Percentiles rank a stretch among this genome's conserved stretches.
Evolutionary conservation across 2,113 vertebrate genomes (phyloP).

Genomic region (Rhinopomastus cyanomelas): DNA sequence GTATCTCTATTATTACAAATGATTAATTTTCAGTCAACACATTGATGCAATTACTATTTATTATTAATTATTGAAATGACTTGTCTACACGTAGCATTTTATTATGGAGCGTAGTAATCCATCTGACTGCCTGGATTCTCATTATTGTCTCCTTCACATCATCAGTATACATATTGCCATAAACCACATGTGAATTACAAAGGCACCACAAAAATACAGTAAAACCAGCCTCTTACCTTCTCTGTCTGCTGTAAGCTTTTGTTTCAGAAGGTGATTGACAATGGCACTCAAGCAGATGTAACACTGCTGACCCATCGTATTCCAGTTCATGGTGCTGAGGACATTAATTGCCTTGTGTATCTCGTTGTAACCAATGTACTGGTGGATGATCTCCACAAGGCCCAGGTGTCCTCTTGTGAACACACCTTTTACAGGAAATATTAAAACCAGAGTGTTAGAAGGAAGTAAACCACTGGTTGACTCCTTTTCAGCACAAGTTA

Average conservation of each 20-base stretch:
- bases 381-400: conserved; percentile 81
- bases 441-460: not conserved
- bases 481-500: not conserved
- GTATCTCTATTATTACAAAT: not conserved
- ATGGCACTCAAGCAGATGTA: conserved; percentile 83
- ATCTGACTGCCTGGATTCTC: not conserved
- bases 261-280: conserved; percentile 89
- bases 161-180: not conserved
- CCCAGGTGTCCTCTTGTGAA: conserved; percentile 82
- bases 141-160: not conserved
- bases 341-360: conserved; percentile 84
- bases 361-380: conserved; percentile 83
- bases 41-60: not conserved
- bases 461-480: not conserved
- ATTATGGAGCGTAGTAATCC: not conserved
- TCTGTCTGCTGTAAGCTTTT: conserved; percentile 82
- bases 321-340: conserved; percentile 92
- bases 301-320: conserved; percentile 81
- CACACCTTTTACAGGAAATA: conserved; percentile 77
- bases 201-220: not conserved
- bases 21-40: not conserved
- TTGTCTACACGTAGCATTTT: not conserved
- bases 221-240: conserved; percentile 78
- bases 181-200: not conserved
- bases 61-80: not conserved